Conservation (phyloP, 2,888 invertebrate genomes). For the Erebia ligea region DNA sequence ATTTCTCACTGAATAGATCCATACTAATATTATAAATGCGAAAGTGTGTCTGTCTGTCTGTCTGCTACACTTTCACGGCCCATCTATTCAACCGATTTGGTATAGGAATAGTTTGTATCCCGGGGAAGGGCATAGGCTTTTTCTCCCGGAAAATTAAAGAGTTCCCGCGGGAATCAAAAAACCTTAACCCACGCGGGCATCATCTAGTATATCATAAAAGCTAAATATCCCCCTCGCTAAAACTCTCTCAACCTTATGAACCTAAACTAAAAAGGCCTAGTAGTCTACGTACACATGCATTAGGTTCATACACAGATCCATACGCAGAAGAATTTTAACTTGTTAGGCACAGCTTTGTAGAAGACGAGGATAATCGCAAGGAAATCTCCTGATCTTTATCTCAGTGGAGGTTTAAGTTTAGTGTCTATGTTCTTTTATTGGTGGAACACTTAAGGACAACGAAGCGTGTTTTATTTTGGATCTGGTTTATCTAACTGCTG, state of each 20-base stretch:
- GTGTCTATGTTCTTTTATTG: constrained; percentile 33
- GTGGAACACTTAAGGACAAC: constrained; percentile 49
- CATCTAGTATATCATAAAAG: too few species aligned
- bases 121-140: too few species aligned
- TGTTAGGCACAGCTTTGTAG: constrained; percentile 1
- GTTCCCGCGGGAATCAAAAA: too few species aligned
- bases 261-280: background rate
- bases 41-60: too few species aligned
- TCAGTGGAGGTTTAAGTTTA: constrained; percentile 16
- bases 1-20: too few species aligned
- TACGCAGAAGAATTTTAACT: constrained; percentile 11
- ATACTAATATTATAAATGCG: too few species aligned
- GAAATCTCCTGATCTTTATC: constrained; percentile 21
- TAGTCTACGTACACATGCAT: background rate
- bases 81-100: too few species aligned
- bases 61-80: too few species aligned
- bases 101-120: too few species aligned
- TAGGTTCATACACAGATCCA: background rate
- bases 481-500: constrained; percentile 50
- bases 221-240: too few species aligned
- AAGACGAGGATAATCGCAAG: constrained; percentile 14
- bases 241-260: background rate
- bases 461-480: constrained; percentile 54
- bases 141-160: too few species aligned
- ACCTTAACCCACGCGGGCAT: too few species aligned